Evolutionary conservation across 2,113 vertebrate genomes (phyloP).

Genomic region (Gymnocephalus cernua): DNA sequence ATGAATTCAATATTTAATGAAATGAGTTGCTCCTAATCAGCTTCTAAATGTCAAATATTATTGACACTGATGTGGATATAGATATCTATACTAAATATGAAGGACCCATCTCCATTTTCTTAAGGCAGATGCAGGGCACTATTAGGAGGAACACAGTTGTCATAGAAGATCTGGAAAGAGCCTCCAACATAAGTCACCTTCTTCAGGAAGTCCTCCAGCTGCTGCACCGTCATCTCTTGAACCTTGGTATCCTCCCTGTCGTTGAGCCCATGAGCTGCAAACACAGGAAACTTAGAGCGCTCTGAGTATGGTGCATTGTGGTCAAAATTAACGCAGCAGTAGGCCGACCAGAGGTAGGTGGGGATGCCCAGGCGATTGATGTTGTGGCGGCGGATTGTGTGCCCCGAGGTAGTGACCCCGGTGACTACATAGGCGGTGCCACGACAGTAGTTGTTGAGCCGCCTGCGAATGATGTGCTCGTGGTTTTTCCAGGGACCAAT

Average conservation of each 20-base stretch:
- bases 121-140: not conserved
- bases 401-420: conserved; percentile 73
- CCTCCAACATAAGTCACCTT: conserved; percentile 64
- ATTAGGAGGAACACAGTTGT: conserved; percentile 61
- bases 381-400: conserved; percentile 72
- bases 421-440: conserved; percentile 74
- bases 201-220: conserved; percentile 78
- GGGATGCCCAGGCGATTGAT: conserved; percentile 76
- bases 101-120: not conserved
- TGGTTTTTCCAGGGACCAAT: conserved; percentile 81
- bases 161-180: conserved; percentile 75
- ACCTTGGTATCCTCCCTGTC: conserved; percentile 59
- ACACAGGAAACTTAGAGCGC: conserved; percentile 75
- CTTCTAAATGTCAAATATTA: not conserved
- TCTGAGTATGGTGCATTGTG: conserved; percentile 75
- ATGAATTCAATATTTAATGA: not conserved
- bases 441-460: conserved; percentile 82
- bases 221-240: conserved; percentile 69
- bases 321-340: conserved; percentile 78
- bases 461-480: conserved; percentile 67
- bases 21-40: not conserved
- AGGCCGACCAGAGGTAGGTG: conserved; percentile 79
- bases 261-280: conserved; percentile 73
- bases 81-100: not conserved
- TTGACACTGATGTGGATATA: not conserved